Base-by-base conservation (phyloP, 2,888 invertebrate genomes). In the Heliconius ismenius region DNA sequence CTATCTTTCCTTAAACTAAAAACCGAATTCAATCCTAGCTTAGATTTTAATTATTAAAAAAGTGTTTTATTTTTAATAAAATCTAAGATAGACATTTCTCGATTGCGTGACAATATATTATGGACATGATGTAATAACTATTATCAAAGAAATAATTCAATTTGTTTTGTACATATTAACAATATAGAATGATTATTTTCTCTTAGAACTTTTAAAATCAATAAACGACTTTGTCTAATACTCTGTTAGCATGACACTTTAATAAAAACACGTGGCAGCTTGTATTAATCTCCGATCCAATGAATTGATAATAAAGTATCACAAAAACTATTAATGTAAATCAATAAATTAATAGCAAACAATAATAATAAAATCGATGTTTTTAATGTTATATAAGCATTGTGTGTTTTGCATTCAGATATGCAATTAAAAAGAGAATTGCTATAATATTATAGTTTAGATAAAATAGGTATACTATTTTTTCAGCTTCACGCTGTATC, bases 241-340 rank as follows among this genome's bases (percentile, higher is more conserved):
- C 0, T 28, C 28, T 28, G 4, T 28, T 28, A 28, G 28, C 4
- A 28, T 28, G 28, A 28, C 4, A 28, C 28, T 28, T 32, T 6
- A 32, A 4, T n/a, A 21, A 32, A 65, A n/a, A 65, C 39, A 43
- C 9, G 24, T 67, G 24, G 24, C 24, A 65, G 36, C 3, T 39
- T 11, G 21, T 64, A 65, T 39, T 24, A 39, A 63, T 65, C 10
- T 65, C 39, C 36, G 39, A 65, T 39, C 24, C 63, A 74, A n/a
- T 77, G 65, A 72, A 75, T 72, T 67, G 65, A 24, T 67, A 75
- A 72, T 74, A 58, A 72, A 69, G 10, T 69, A 58, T 58, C 18
- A 63, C 36, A 74, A 36, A 72, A 73, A 76, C 18, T 49, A 68
- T 76, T 62, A 68, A 73, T 63, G 11, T 70, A 39, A n/a, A 43